A percentile compares a stretch with the other conserved stretches of the same genome.
Conservation (phyloP, 2,888 invertebrate genomes). For the Conistra vaccinii region DNA sequence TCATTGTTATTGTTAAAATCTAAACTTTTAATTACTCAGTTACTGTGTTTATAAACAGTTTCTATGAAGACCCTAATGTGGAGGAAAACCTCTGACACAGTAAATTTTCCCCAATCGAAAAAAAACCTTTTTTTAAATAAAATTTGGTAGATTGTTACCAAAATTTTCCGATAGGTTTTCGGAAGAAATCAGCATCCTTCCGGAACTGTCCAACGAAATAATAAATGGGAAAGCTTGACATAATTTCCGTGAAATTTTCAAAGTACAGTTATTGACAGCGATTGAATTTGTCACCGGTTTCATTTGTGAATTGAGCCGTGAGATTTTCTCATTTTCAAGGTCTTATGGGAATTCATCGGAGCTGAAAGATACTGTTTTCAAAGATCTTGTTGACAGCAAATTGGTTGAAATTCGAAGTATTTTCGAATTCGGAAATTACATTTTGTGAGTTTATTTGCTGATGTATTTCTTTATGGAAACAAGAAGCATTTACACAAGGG, state of each 20-base stretch:
- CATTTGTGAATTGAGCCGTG: constrained; percentile 19
- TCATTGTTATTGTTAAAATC: not conserved
- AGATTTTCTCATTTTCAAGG: constrained; percentile 12
- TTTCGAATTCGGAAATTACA: not conserved
- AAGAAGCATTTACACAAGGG: not conserved
- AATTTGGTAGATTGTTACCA: not conserved
- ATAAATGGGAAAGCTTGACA: constrained; percentile 19
- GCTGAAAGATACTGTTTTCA: not conserved
- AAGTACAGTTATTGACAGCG: constrained; percentile 9
- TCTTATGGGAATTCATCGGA: not conserved
- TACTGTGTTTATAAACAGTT: not conserved
- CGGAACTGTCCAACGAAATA: constrained; percentile 14
- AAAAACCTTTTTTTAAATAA: not conserved
- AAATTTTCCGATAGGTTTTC: not conserved
- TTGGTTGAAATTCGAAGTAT: constrained; percentile 7
- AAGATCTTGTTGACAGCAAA: not conserved
- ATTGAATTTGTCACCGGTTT: constrained; percentile 36
- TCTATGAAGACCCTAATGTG: not conserved
- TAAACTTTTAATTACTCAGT: not conserved
- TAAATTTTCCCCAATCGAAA: not conserved
- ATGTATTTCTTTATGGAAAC: not conserved
- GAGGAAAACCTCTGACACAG: not conserved
- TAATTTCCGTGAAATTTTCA: constrained; percentile 19
- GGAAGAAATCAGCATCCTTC: constrained; percentile 17
- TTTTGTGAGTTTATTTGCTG: not conserved